Percentiles rank a stretch among this genome's conserved stretches.
Conservation (phyloP, 2,888 invertebrate genomes). For the Ephialtes manifestator region DNA sequence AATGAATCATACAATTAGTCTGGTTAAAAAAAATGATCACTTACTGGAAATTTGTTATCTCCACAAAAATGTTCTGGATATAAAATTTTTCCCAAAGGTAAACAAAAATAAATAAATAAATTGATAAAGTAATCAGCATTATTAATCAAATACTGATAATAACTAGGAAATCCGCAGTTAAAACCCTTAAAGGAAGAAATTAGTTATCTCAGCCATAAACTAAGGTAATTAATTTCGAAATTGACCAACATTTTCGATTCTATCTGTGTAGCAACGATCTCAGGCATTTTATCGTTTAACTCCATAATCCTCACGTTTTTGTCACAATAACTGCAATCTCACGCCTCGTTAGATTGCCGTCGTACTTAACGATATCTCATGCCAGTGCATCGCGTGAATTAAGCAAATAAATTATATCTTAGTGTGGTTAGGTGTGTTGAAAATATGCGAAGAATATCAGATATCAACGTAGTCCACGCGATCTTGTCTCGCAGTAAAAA, state of each 20-base stretch:
- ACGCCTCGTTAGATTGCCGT: neutral
- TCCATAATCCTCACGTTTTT: neutral
- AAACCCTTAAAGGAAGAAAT: too few species aligned
- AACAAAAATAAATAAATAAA: too few species aligned
- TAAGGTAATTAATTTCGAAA: neutral
- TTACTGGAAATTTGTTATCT: too few species aligned
- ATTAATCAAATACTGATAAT: too few species aligned
- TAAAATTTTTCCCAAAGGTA: too few species aligned
- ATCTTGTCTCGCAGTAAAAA: conserved; percentile 3
- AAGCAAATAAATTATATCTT: conserved; percentile 1
- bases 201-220: neutral
- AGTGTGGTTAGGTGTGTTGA: neutral
- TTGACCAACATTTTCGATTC: neutral
- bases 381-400: neutral
- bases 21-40: too few species aligned
- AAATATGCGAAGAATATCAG: neutral
- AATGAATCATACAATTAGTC: too few species aligned
- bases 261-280: neutral
- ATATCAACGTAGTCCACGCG: neutral
- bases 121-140: too few species aligned
- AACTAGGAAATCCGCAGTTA: too few species aligned
- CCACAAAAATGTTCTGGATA: too few species aligned
- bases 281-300: neutral
- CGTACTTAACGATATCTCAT: neutral
- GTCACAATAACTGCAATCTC: neutral